Percentiles rank a stretch among this genome's conserved stretches.
These are phyloP conservation scores for Pheosia tremula DNA, from an alignment of 2,888 invertebrate species.

Conservation along the genomic window DNA sequence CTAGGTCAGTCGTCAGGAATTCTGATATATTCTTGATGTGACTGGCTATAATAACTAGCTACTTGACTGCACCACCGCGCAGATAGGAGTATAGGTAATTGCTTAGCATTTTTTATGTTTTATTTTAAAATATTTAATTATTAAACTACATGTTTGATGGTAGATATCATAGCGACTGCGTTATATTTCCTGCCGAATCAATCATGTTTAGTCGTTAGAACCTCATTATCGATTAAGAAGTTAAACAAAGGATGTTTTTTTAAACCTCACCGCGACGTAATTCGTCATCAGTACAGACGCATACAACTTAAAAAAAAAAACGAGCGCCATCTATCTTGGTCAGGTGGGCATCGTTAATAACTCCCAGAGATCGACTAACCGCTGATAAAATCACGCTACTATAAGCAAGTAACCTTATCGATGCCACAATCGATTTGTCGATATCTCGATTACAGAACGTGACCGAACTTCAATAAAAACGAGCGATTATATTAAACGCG, in stretches of 20 bases:
- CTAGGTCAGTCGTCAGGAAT: no score
- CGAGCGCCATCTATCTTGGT: constrained; percentile 57
- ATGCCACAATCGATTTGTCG: constrained; percentile 54
- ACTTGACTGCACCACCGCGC: no score
- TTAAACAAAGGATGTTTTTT: constrained; percentile 49
- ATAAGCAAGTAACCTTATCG: constrained; percentile 46
- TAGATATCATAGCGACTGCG: not conserved
- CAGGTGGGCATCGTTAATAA: constrained; percentile 57
- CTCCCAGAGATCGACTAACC: constrained; percentile 51
- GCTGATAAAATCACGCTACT: constrained; percentile 65
- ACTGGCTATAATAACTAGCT: no score
- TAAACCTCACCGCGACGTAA: constrained; percentile 30
- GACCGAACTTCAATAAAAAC: constrained; percentile 9
- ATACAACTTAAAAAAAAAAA: constrained; percentile 46
- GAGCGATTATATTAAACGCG: not conserved
- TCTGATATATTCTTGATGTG: no score
- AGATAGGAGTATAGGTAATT: no score
- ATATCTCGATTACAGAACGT: constrained; percentile 54
- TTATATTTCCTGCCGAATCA: constrained; percentile 37
- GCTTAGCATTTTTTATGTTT: no score
- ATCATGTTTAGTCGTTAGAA: constrained; percentile 50
- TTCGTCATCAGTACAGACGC: constrained; percentile 48
- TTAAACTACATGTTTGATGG: not conserved
- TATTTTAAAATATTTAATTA: no score
- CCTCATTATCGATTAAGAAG: constrained; percentile 54